These are phyloP conservation scores for Protonemura montana DNA, from an alignment of 2,888 invertebrate species.

Conservation along the genomic window DNA sequence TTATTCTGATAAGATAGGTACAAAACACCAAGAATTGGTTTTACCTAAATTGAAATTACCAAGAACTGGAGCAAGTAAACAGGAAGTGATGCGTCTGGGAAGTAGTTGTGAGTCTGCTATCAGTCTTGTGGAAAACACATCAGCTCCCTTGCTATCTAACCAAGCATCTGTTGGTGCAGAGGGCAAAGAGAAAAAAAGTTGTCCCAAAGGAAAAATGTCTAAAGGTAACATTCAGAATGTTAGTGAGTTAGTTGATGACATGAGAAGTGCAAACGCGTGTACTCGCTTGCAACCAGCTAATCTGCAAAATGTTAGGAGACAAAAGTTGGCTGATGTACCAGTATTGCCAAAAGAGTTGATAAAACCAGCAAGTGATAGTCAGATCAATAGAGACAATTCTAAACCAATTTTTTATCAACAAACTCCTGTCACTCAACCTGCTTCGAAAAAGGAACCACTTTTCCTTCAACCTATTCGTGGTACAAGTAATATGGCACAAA, in stretches of 20 bases:
- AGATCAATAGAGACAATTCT: neutral
- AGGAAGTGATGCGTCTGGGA: neutral
- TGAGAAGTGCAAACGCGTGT: neutral
- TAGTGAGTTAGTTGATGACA: neutral
- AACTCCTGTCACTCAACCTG: neutral
- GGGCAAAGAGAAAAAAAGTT: neutral
- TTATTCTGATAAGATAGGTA: neutral
- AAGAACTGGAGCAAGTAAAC: neutral
- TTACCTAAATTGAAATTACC: neutral
- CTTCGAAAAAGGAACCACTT: neutral
- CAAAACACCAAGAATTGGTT: neutral
- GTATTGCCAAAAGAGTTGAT: neutral
- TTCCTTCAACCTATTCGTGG: neutral
- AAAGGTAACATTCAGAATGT: neutral
- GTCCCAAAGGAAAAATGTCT: neutral
- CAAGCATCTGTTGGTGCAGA: neutral
- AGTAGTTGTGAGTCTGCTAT: neutral
- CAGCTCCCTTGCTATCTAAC: neutral
- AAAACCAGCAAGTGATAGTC: neutral
- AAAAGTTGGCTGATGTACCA: neutral
- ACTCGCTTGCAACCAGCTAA: neutral
- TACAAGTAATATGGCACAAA: neutral
- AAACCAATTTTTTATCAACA: neutral
- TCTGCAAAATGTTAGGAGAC: neutral
- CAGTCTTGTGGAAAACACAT: neutral